These are phyloP conservation scores for Crocuta crocuta DNA, from an alignment of 2,113 vertebrate genomes.

Conservation along the genomic window DNA sequence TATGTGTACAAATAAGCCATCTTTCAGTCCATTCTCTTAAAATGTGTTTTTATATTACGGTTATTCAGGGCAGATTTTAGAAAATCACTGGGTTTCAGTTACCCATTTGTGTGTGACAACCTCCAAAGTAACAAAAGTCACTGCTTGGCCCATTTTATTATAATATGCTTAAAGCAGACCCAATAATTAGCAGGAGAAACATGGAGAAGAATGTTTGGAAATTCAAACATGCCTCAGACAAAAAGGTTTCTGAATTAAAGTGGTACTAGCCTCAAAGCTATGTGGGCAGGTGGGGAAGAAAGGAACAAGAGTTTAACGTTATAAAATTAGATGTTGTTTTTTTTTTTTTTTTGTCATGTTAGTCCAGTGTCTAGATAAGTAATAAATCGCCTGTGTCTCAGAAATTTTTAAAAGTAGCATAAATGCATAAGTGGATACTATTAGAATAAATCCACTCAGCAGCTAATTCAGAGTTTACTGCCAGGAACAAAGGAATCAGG, in stretches of 20 bases:
- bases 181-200: not conserved
- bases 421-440: not conserved
- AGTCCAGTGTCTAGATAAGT: not conserved
- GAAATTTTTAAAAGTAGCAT: not conserved
- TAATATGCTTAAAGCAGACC: not conserved
- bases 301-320: not conserved
- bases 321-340: not conserved
- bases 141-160: not conserved
- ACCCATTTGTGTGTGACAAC: not conserved
- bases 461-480: not conserved
- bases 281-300: not conserved
- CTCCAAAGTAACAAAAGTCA: not conserved
- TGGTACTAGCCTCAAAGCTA: not conserved
- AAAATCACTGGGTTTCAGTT: not conserved
- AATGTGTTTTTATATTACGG: not conserved
- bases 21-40: not conserved
- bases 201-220: not conserved
- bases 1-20: not conserved
- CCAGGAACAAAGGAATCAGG: not conserved
- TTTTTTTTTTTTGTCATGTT: not conserved
- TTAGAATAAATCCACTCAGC: not conserved
- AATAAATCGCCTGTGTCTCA: not conserved
- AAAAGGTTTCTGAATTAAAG: not conserved
- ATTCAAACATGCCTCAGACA: not conserved
- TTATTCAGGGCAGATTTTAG: not conserved